phyloP scores from a whole-genome alignment of 2,797 vertebrate species.

The Podarcis lilfordi region DNA sequence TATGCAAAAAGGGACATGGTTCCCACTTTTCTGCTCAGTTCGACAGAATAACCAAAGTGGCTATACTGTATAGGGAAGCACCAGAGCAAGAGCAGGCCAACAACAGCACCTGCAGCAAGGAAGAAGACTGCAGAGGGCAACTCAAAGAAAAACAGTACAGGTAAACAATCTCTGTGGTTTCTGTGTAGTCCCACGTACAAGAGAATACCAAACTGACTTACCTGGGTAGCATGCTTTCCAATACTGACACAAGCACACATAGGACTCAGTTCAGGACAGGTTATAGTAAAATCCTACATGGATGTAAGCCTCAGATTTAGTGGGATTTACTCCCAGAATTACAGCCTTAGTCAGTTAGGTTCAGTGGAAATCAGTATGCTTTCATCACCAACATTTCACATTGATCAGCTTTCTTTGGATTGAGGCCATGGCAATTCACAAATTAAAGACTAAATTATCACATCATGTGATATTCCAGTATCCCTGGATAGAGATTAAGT shows the following conservation, averaged over 20 bases:
- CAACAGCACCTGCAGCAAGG: not conserved
- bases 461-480: constrained; percentile 51
- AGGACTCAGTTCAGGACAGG: not conserved
- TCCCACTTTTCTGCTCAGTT: not conserved
- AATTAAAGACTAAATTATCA: constrained; percentile 36
- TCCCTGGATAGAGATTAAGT: constrained; percentile 28
- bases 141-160: not conserved
- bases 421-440: not conserved
- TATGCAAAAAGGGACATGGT: not conserved
- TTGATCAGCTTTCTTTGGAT: not conserved
- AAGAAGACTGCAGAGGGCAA: not conserved
- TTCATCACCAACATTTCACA: not conserved
- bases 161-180: not conserved
- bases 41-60: not conserved
- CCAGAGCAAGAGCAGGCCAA: not conserved
- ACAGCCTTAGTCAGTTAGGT: not conserved
- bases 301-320: no score
- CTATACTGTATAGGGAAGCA: not conserved
- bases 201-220: not conserved
- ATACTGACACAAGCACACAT: not conserved
- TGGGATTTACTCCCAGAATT: not conserved
- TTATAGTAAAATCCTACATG: no score
- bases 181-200: not conserved
- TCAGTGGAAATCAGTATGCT: not conserved
- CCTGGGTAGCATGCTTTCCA: not conserved